Conservation (phyloP, 1,140 invertebrate genomes). For the Drosophila pandora region DNA sequence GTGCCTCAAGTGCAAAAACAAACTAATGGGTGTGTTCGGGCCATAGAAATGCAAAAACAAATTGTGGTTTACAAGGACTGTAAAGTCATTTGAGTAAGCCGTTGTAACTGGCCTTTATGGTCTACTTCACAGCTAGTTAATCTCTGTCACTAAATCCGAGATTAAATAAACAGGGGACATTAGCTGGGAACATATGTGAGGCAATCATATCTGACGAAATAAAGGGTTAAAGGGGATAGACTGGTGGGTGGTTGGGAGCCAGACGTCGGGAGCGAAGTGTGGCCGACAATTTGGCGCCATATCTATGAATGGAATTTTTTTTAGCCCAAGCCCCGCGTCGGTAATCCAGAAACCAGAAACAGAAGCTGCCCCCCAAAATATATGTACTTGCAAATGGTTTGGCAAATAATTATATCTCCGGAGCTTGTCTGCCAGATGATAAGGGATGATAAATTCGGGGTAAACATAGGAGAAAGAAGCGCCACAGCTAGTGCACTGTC, state of each 20-base stretch:
- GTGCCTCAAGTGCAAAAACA: background rate
- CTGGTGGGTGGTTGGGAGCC: slow-evolving; percentile 1
- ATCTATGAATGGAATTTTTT: slow-evolving; percentile 64
- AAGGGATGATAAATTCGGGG: slow-evolving; percentile 49
- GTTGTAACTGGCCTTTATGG: slow-evolving; percentile 18
- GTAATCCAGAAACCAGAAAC: slow-evolving; percentile 18
- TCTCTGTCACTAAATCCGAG: slow-evolving; percentile 18
- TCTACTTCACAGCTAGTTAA: slow-evolving; percentile 18
- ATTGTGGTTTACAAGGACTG: slow-evolving; percentile 7
- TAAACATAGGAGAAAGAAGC: slow-evolving; percentile 7
- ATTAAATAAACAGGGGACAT: slow-evolving; percentile 20
- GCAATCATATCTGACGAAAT: background rate
- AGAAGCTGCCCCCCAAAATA: slow-evolving; percentile 23
- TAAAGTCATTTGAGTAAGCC: slow-evolving; percentile 8
- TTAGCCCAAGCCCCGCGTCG: background rate
- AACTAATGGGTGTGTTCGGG: slow-evolving; percentile 21
- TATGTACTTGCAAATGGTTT: slow-evolving; percentile 18
- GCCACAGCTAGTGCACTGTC: slow-evolving; percentile 1
- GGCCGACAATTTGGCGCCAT: slow-evolving; percentile 28
- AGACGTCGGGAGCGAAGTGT: slow-evolving; percentile 10
- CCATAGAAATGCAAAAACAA: slow-evolving; percentile 1
- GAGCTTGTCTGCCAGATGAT: slow-evolving; percentile 54
- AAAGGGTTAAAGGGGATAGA: slow-evolving; percentile 3
- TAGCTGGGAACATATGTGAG: background rate
- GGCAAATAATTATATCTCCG: slow-evolving; percentile 36